Base-by-base conservation (phyloP, 2,888 invertebrate genomes). In the Gnatocerus cornutus region DNA sequence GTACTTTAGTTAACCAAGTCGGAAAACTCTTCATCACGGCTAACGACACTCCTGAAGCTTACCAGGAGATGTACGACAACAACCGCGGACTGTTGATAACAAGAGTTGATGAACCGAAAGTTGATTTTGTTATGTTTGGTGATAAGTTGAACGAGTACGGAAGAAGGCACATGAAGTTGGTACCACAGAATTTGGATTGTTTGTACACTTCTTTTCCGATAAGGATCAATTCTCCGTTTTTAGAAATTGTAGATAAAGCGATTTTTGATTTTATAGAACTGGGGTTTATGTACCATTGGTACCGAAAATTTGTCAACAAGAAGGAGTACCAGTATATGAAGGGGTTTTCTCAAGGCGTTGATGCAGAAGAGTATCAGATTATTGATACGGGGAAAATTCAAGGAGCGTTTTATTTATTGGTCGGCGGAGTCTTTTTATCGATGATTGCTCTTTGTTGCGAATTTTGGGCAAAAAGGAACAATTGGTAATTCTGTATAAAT, bases 281-380 rank as follows among this genome's bases (percentile, higher is more conserved):
- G 46, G 78, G 78, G 37, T 64, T 77, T 1, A 58, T 75, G 4
- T 27, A 68, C 7, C 59, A 72, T 21, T 78, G 77, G 78, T 71
- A 74, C 50, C 10, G 0, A 12, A 30, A 50, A 10, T 71, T 68
- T 9, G 39, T 59, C 3, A 66, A 46, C 7, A 62, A 61, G 13
- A 39, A 21, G 7, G 9, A 41, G 14, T 48, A 27, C 37, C 16
- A 6, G 8, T 65, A 21, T 16, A 65, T 65, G 65, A 55, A 48
- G 14, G 1, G 1, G 0, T 65, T 65, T 48, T 65, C 46, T 29
- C 45, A 46, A 33, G 3, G 9, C 1, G 9, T 10, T 27, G 27
- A 43, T 4, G 12, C 10, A 16, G 65, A 65, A 27, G 10, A n/a
- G 1, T 14, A 33, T 55, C 56, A 46, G 13, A n/a, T 29, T 7